Evolutionary conservation across 2,113 vertebrate genomes (phyloP).

Genomic region (Natator depressus): DNA sequence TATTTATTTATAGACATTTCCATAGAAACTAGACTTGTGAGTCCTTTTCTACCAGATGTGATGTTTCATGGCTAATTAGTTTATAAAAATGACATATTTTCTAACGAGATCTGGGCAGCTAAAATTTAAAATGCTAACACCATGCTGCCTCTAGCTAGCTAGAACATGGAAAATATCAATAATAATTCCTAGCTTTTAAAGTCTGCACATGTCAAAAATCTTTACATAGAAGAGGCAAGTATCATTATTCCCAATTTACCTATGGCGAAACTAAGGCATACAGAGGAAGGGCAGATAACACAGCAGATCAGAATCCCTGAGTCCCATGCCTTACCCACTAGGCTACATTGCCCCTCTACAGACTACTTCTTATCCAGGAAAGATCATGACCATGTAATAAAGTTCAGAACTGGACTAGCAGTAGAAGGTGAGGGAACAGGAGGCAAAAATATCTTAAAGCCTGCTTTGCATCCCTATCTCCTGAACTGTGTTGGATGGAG

Average conservation of each 20-base stretch:
- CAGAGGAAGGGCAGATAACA: fast-evolving
- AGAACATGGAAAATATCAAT: constrained; percentile 46
- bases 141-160: constrained; percentile 27
- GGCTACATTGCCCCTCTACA: background rate
- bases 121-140: background rate
- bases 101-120: constrained; percentile 32
- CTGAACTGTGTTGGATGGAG: background rate
- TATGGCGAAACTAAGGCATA: fast-evolving
- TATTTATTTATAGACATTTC: constrained; percentile 56
- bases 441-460: background rate
- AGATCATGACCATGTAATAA: background rate
- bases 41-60: constrained; percentile 31
- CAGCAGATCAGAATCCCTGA: background rate
- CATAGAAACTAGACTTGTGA: constrained; percentile 38
- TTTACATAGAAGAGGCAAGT: background rate
- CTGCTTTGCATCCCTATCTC: fast-evolving
- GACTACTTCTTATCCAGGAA: background rate
- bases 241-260: background rate
- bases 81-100: background rate
- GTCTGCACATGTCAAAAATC: background rate
- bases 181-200: background rate
- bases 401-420: background rate
- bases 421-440: background rate
- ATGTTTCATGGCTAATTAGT: constrained; percentile 48
- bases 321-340: fast-evolving